These are phyloP conservation scores for Stylophora pistillata DNA, from an alignment of 64 coral and sea anemone species.

Conservation along the genomic window DNA sequence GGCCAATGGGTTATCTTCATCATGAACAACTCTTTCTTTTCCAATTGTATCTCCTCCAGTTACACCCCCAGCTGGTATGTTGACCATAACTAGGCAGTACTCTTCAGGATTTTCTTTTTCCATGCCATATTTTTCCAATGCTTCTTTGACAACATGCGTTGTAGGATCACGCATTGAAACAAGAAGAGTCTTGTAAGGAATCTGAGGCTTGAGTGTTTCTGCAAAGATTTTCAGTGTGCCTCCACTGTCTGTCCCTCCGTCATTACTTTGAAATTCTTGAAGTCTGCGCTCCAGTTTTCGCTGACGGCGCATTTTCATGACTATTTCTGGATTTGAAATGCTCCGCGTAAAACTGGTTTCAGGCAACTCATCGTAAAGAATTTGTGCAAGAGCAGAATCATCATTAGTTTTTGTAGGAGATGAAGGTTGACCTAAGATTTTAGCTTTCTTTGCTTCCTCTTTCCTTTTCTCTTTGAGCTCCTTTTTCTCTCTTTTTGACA, in stretches of 20 bases:
- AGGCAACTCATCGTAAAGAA: slow-evolving; percentile 85
- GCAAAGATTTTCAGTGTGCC: slow-evolving; percentile 99
- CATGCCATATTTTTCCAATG: slow-evolving; percentile 94
- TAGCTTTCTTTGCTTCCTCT: slow-evolving; percentile 77
- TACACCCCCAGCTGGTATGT: slow-evolving; percentile 73
- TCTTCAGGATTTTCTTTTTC: slow-evolving; percentile 90
- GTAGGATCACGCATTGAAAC: slow-evolving; percentile 86
- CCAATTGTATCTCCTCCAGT: slow-evolving; percentile 70
- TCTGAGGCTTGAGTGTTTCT: slow-evolving; percentile 91
- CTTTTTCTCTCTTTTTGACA: slow-evolving; percentile 94
- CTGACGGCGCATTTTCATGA: slow-evolving; percentile 84
- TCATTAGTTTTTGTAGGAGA: slow-evolving; percentile 55
- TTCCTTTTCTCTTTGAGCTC: slow-evolving; percentile 79
- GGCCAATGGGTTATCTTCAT: slow-evolving; percentile 85
- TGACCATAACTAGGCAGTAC: slow-evolving; percentile 95
- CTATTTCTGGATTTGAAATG: slow-evolving; percentile 97
- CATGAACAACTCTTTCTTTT: slow-evolving; percentile 91
- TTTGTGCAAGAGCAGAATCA: slow-evolving; percentile 85
- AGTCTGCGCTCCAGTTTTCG: slow-evolving; percentile 83
- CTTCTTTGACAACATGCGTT: slow-evolving; percentile 81
- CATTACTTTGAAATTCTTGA: slow-evolving; percentile 84
- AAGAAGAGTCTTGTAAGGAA: slow-evolving; percentile 95
- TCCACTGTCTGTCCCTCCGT: slow-evolving; percentile 70
- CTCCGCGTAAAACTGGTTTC: slow-evolving; percentile 92
- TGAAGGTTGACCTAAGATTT: slow-evolving; percentile 29